Conservation (phyloP, 2,797 vertebrate species). For the Lacerta bilineata region DNA sequence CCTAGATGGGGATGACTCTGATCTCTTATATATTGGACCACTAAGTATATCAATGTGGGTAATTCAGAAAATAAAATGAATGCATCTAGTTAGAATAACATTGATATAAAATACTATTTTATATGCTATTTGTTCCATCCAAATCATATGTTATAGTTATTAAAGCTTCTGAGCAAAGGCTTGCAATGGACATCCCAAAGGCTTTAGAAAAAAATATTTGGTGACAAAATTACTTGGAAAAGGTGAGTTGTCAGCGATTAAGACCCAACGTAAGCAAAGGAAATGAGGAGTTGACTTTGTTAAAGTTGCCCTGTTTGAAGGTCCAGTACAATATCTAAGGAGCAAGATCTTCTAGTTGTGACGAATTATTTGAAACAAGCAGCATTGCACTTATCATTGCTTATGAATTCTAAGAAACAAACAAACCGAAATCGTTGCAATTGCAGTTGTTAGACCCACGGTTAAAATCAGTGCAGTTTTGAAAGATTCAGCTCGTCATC, state of each 20-base stretch:
- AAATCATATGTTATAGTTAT: not conserved
- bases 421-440: no score
- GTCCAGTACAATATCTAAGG: not conserved
- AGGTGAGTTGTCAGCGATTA: not conserved
- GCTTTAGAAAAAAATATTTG: not conserved
- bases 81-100: no score
- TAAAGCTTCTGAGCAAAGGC: no score
- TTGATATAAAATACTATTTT: not conserved
- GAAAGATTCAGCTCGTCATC: no score
- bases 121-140: no score
- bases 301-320: not conserved
- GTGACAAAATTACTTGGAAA: not conserved
- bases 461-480: no score
- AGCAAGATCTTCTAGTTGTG: no score
- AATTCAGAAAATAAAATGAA: not conserved
- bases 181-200: not conserved
- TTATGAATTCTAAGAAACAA: no score
- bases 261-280: not conserved
- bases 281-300: not conserved
- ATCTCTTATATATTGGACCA: not conserved
- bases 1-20: not conserved
- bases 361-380: no score
- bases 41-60: not conserved
- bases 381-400: no score
- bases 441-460: no score